Base-by-base conservation (phyloP, 2,113 vertebrate genomes). In the Mirza zaza region DNA sequence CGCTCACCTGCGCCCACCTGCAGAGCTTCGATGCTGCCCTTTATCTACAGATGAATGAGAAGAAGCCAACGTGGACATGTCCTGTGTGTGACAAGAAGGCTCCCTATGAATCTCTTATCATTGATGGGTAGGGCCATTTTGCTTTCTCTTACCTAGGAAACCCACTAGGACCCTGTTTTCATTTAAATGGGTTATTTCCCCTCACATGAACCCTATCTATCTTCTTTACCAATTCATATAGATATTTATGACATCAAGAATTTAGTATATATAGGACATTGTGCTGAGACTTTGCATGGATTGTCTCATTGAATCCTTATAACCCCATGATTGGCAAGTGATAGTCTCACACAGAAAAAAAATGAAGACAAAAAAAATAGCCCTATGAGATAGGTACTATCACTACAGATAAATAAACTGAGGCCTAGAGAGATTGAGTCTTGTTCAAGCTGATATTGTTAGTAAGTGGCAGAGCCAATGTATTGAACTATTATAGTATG, bases 1-100 rank as follows among this genome's bases (percentile, higher is more conserved):
- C 98, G 5, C 88, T 98, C 83, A 99, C 98, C 10, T 99, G 99
- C 36, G 98, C 97, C 84, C 99, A 99, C 97, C 98, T 99, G 13
- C 99, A 99, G 98, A 98, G 99, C 96, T 99, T 99, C 7, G 98
- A 99, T 0, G 99, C 98, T 0, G 98, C 98, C 0, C 98, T 99
- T 39, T 99, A 99, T 20, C 98, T 99, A 0, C 99, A 99, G 59
- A 99, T 99, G 98, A 99, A 99, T 0, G 98, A 99, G 95, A 99
- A 99, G 97, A 99, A 99, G 75, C 98, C 99, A 29, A 99, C 98
- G 0, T 99, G 99, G 99, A 99, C 98, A 0, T 99, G 99, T 34
- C 99, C 99, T 0, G 99, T 99, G 68, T 99, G 99, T 4, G 99
- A 99, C 42, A 98, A 99, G 98, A 99, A 98, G 65, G 99, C 99